Evolutionary conservation across 2,888 invertebrate genomes (phyloP).

Genomic region (Microplitis deprimator): DNA sequence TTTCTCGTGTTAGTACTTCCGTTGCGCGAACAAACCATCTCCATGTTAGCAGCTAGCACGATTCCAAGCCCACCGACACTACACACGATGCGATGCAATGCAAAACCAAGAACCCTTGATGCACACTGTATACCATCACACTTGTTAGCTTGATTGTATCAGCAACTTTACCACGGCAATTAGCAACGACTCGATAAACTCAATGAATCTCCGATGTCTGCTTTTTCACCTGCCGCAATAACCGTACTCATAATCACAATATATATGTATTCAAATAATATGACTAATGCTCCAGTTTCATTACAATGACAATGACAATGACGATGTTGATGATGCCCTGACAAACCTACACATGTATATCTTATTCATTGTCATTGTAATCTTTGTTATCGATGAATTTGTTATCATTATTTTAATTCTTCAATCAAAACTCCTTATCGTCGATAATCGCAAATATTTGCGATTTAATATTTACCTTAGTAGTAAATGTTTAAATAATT

Average conservation of each 20-base stretch:
- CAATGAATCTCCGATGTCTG: conserved; percentile 27
- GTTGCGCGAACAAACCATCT: conserved; percentile 35
- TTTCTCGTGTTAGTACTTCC: conserved; percentile 36
- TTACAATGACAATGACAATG: not conserved
- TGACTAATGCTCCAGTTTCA: conserved; percentile 1
- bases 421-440: not conserved
- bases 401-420: not conserved
- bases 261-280: not conserved
- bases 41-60: conserved; percentile 21
- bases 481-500: not conserved
- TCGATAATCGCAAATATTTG: not conserved
- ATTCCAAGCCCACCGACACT: conserved; percentile 4
- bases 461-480: not conserved
- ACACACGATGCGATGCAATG: conserved; percentile 18
- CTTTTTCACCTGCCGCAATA: conserved; percentile 40
- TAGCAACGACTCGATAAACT: conserved; percentile 51
- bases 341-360: not conserved
- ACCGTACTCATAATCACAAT: conserved; percentile 11
- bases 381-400: not conserved
- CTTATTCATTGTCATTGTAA: not conserved
- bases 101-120: conserved; percentile 2
- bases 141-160: conserved; percentile 54
- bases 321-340: not conserved
- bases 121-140: not conserved
- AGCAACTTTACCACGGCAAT: conserved; percentile 64